Base-by-base conservation (phyloP, 2,113 vertebrate species). In the Canis aureus region DNA sequence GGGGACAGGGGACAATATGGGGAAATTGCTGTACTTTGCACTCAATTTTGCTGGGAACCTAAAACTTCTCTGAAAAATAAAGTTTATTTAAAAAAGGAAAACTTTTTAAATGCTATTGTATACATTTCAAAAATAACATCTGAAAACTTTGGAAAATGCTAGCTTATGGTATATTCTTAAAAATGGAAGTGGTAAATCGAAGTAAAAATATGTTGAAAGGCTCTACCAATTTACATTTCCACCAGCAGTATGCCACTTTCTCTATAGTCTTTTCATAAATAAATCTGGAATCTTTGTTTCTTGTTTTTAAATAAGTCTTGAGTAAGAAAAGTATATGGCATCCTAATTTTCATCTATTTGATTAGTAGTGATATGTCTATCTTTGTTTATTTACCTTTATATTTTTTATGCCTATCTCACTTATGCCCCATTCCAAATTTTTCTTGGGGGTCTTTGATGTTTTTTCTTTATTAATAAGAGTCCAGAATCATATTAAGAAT, bases 291-390 rank as follows among this genome's bases (percentile, higher is more conserved):
- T 43, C 43, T 43, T 49, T 97, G 27, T 62, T 67, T 69, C 38
- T 87, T 80, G 16, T 73, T 89, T 89, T 91, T 85, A 94, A 73
- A 57, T 67, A 95, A 96, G 76, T 69, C 10, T 82, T 55, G 83
- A 83, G 64, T n/a, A 17, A 89, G n/a, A 67, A 69, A 83, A 55
- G 3, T 64, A 27, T 81, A 89, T 91, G 51, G 27, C 23, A 93
- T 91, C 91, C 97, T n/a, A 94, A 86, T 80, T 78, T 94, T 97
- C n/a, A 67, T 84, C 66, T 79, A 43, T 71, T 22, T 97, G 49
- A 80, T 67, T 83, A 49, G 22, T 49, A 87, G 4, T 89, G 3
- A 67, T 22, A 71, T 69, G 9, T 91, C 43, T 83, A 69, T 85
- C 22, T 80, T 86, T 91, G 80, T 87, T 66, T 59, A 78, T 82